Evolutionary conservation across 92 coral and sea anemone genomes (phyloP).

Genomic region (Parazoanthus swiftii): DNA sequence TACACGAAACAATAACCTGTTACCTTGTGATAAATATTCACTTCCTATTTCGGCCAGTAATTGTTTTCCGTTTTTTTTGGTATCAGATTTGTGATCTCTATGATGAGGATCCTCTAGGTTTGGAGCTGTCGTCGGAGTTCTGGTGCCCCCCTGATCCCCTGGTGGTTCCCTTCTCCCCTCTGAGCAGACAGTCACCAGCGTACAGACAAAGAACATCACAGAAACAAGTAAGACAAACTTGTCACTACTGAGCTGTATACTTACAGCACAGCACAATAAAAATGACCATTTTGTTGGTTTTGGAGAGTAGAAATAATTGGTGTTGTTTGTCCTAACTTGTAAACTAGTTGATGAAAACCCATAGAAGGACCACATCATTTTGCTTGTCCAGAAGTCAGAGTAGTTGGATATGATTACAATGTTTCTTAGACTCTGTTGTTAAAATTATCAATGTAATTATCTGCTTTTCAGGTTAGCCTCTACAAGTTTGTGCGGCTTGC

Average conservation of each 20-base stretch:
- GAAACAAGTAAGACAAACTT: constrained; percentile 63
- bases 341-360: background rate
- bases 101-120: constrained; percentile 75
- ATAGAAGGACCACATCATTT: no score
- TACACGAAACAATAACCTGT: no score
- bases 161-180: constrained; percentile 63
- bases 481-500: constrained; percentile 93
- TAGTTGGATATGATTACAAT: no score
- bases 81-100: constrained; percentile 88
- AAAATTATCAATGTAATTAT: background rate
- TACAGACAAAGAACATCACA: constrained; percentile 75
- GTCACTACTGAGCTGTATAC: no score
- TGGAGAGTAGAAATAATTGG: background rate
- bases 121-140: constrained; percentile 84
- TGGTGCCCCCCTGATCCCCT: constrained; percentile 88
- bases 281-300: background rate
- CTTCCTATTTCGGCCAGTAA: background rate
- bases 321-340: background rate
- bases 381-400: no score
- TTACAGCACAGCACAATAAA: no score
- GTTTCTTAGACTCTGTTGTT: background rate
- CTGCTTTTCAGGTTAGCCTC: constrained; percentile 62
- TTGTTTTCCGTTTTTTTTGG: background rate
- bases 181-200: constrained; percentile 65
- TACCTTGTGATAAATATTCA: no score